These are phyloP conservation scores for Salarias fasciatus DNA, from an alignment of 2,797 vertebrate genomes.

Conservation along the genomic window DNA sequence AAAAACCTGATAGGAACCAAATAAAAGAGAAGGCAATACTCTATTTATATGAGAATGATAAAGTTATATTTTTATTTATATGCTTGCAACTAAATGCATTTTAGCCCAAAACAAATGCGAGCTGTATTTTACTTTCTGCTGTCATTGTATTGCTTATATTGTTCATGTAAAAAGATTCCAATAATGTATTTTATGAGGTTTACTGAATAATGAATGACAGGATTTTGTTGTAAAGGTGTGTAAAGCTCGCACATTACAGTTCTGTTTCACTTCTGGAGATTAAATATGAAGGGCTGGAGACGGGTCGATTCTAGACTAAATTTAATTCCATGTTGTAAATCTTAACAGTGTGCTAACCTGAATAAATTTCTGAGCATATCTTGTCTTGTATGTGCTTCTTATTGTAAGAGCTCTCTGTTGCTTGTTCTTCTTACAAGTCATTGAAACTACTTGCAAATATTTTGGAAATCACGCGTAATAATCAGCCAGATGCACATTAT, in stretches of 20 bases:
- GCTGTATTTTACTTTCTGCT: slow-evolving; percentile 38
- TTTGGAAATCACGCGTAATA: no score
- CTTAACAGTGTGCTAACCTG: slow-evolving; percentile 43
- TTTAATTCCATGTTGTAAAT: slow-evolving; percentile 30
- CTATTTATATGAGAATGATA: slow-evolving; percentile 26
- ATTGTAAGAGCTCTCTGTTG: background rate
- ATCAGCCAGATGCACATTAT: background rate
- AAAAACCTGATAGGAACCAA: slow-evolving; percentile 48
- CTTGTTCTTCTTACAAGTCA: no score
- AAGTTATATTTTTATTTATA: slow-evolving; percentile 50
- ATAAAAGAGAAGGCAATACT: slow-evolving; percentile 60
- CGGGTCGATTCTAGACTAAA: slow-evolving; percentile 12
- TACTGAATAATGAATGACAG: slow-evolving; percentile 19
- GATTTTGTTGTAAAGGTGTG: background rate
- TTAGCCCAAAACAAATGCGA: slow-evolving; percentile 1
- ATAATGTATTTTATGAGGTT: slow-evolving; percentile 26
- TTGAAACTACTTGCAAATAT: no score
- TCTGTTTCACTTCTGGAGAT: slow-evolving; percentile 9
- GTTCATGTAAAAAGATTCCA: slow-evolving; percentile 18
- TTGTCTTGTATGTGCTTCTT: slow-evolving; percentile 1
- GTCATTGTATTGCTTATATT: slow-evolving; percentile 30
- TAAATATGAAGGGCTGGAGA: background rate
- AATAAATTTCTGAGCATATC: slow-evolving; percentile 54
- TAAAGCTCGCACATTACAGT: background rate
- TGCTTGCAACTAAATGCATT: slow-evolving; percentile 32